Evolutionary conservation across 2,113 vertebrate genomes (phyloP).

Genomic region (Neolamprologus sp.): DNA sequence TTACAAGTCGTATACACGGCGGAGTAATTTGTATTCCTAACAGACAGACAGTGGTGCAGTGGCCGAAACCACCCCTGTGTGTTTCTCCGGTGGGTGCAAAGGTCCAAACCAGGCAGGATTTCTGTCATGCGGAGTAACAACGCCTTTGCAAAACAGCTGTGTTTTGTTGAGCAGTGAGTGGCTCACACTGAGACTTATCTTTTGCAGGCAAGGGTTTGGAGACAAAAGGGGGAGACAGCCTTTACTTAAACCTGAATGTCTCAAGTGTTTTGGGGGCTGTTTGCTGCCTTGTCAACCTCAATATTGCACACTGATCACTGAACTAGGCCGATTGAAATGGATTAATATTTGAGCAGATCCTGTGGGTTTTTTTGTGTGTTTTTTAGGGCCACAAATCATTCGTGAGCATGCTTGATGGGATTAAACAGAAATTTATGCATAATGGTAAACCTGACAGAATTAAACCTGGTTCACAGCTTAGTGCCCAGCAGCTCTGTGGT

Average conservation of each 20-base stretch:
- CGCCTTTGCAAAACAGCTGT: background rate
- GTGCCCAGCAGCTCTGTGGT: background rate
- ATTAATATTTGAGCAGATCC: background rate
- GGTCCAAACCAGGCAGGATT: slow-evolving; percentile 27
- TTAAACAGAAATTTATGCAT: background rate
- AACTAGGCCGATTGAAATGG: background rate
- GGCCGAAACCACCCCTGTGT: slow-evolving; percentile 51
- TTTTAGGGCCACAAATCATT: background rate
- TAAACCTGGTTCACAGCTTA: background rate
- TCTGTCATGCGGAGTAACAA: background rate
- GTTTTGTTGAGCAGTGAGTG: background rate
- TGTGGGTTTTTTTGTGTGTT: background rate
- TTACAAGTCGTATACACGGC: background rate
- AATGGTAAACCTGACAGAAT: background rate
- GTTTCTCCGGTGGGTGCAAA: slow-evolving; percentile 41
- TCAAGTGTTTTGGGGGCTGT: background rate
- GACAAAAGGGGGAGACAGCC: slow-evolving; percentile 1
- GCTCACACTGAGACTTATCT: background rate
- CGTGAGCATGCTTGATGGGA: background rate
- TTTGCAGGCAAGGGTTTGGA: background rate
- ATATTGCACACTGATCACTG: background rate
- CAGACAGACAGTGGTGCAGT: slow-evolving; percentile 63
- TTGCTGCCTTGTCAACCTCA: slow-evolving; percentile 1
- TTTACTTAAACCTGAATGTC: background rate
- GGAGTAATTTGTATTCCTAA: slow-evolving; percentile 62